These are phyloP conservation scores for Porites rus DNA, from an alignment of 92 coral and sea anemone species.

Conservation along the genomic window DNA sequence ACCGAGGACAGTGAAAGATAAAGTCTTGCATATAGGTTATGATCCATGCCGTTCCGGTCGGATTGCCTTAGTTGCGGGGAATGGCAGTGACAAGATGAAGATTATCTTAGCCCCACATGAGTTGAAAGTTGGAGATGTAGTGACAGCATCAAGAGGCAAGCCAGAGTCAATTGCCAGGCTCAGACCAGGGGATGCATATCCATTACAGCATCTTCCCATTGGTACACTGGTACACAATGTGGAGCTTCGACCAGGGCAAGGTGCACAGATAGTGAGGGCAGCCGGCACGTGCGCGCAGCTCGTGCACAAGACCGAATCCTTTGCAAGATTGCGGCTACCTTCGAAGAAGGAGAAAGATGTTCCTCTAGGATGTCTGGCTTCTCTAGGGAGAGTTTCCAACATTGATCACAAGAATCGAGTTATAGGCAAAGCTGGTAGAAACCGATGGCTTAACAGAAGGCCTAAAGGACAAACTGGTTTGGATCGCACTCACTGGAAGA, in stretches of 20 bases:
- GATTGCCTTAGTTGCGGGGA: slow-evolving; percentile 95
- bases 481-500: slow-evolving; percentile 94
- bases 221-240: slow-evolving; percentile 95
- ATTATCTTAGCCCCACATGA: slow-evolving; percentile 93
- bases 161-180: slow-evolving; percentile 89
- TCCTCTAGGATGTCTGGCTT: slow-evolving; percentile 83
- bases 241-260: slow-evolving; percentile 90
- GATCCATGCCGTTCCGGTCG: slow-evolving; percentile 98
- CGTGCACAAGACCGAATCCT: slow-evolving; percentile 78
- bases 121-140: slow-evolving; percentile 87
- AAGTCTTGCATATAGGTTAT: slow-evolving; percentile 91
- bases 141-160: slow-evolving; percentile 88
- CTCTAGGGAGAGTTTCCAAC: slow-evolving; percentile 94
- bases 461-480: slow-evolving; percentile 99
- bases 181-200: slow-evolving; percentile 97
- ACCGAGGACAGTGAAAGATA: slow-evolving; percentile 68
- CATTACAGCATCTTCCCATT: slow-evolving; percentile 85
- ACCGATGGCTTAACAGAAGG: slow-evolving; percentile 93
- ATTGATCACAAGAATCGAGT: slow-evolving; percentile 92
- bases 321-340: slow-evolving; percentile 86
- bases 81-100: slow-evolving; percentile 90
- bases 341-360: slow-evolving; percentile 93
- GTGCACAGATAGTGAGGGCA: slow-evolving; percentile 96
- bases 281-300: slow-evolving; percentile 99
- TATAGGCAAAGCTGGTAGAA: slow-evolving; percentile 98